Base-by-base conservation (phyloP, 2,888 invertebrate genomes). In the Hydropsyche betteni region DNA sequence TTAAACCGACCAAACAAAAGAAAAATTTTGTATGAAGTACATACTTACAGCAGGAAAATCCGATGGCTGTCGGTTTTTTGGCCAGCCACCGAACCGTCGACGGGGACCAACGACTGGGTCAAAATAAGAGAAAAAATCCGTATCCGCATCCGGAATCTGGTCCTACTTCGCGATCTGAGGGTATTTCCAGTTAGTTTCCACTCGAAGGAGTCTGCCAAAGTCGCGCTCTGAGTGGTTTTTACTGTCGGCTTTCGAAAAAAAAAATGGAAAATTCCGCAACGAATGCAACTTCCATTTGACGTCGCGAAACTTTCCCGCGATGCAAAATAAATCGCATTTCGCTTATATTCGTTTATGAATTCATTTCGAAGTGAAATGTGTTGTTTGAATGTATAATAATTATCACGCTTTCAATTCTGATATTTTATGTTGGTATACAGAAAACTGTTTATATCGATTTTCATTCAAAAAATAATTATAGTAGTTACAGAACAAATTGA, bases 151-250 rank as follows among this genome's bases (percentile, higher is more conserved):
- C 58, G 58, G 16, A 58, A 24, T 58, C 58, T 24, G 24, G 58
- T 24, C 58, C 58, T 14, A 24, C 58, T 58, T 8, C 58, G 14
- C 16, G 70, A 70, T 70, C 53, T 52, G 70, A 70, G 70, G 24
- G 34, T 51, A 50, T 70, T 53, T 24, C 33, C 58, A 24, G 58
- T 24, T 58, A 53, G 52, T 70, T 70, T 70, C 70, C 70, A 70
- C 70, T 33, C 52, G 70, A 33, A 38, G 69, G 14, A 44, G 69
- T 38, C 69, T 69, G 51, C 70, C 33, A 34, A 72, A 68, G 68
- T n/a, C 68, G 51, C 44, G 61, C 33, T 55, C 75, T 72, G 68
- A 75, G 75, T 75, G 75, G 72, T 68, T 75, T 75, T 68, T 75
- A 68, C 72, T 72, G 75, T 75, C 16, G 75, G 71, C 72, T 71